A percentile compares a stretch with the other conserved stretches of the same genome.
Conservation (phyloP, 1,140 invertebrate genomes). For the Lucilia cuprina region DNA sequence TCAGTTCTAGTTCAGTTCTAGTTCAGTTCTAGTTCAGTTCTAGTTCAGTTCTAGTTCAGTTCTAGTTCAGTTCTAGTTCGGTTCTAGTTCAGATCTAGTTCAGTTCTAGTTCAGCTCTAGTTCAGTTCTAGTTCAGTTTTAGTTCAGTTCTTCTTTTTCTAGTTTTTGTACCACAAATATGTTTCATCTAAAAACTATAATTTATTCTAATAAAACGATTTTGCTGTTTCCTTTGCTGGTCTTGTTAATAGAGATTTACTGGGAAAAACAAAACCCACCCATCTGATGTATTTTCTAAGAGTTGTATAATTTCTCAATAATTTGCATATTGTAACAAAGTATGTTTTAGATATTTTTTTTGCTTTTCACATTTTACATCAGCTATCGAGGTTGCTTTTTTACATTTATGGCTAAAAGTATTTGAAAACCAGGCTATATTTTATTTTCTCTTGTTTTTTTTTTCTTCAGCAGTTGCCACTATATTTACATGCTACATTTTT, state of each 20-base stretch:
- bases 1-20: too few relatives aligned
- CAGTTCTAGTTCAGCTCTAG: too few relatives aligned
- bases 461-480: not conserved
- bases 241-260: not conserved
- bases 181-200: not conserved
- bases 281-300: constrained; percentile 1
- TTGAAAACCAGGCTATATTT: constrained; percentile 8
- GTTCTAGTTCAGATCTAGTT: too few relatives aligned
- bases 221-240: not conserved
- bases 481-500: not conserved
- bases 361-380: not conserved
- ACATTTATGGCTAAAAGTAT: not conserved
- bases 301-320: constrained; percentile 1
- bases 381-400: not conserved
- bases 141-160: too few relatives aligned
- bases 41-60: too few relatives aligned
- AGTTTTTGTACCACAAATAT: too few relatives aligned
- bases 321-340: constrained; percentile 7
- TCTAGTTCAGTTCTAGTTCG: too few relatives aligned
- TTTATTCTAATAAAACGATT: not conserved
- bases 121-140: too few relatives aligned
- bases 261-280: not conserved
- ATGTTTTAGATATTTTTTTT: not conserved
- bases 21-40: too few relatives aligned
- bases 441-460: not conserved